Conservation (phyloP, 2,888 invertebrate species). For the Drosophila tanythrix region DNA sequence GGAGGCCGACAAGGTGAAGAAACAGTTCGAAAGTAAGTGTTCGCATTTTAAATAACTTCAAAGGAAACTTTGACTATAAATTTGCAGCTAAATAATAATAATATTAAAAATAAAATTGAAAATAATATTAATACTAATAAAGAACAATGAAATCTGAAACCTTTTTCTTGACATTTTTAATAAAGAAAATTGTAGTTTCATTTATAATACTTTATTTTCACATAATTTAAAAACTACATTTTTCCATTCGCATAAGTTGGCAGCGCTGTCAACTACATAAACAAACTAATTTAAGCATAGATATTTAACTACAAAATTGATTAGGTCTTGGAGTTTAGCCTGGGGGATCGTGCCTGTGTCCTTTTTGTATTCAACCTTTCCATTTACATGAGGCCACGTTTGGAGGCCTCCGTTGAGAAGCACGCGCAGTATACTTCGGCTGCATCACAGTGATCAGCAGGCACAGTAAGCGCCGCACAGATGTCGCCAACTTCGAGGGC, state of each 20-base stretch:
- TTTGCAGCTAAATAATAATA: not conserved
- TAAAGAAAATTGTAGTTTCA: not conserved
- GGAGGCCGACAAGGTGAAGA: slow-evolving; percentile 90
- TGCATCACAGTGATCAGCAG: slow-evolving; percentile 78
- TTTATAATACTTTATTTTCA: not conserved
- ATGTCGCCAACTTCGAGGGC: slow-evolving; percentile 64
- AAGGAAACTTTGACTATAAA: not conserved
- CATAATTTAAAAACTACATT: not conserved
- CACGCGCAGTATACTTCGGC: slow-evolving; percentile 74
- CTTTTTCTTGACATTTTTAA: not conserved
- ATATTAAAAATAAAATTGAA: not conserved
- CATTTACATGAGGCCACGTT: slow-evolving; percentile 61
- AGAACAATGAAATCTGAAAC: not conserved
- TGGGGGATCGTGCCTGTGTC: not conserved
- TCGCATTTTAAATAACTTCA: not conserved
- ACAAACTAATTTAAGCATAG: not conserved
- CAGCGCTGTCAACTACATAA: slow-evolving; percentile 1
- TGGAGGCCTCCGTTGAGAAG: slow-evolving; percentile 60
- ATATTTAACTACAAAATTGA: not conserved
- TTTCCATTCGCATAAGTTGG: slow-evolving; percentile 3
- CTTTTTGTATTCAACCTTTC: not conserved
- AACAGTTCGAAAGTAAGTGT: slow-evolving; percentile 90
- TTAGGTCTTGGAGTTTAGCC: not conserved
- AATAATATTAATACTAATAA: not conserved
- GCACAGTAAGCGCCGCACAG: slow-evolving; percentile 60